Percentiles rank a stretch among this genome's conserved stretches.
Evolutionary conservation across 2,113 vertebrate genomes (phyloP).

Genomic region (Protobothrops mucrosquamatus): DNA sequence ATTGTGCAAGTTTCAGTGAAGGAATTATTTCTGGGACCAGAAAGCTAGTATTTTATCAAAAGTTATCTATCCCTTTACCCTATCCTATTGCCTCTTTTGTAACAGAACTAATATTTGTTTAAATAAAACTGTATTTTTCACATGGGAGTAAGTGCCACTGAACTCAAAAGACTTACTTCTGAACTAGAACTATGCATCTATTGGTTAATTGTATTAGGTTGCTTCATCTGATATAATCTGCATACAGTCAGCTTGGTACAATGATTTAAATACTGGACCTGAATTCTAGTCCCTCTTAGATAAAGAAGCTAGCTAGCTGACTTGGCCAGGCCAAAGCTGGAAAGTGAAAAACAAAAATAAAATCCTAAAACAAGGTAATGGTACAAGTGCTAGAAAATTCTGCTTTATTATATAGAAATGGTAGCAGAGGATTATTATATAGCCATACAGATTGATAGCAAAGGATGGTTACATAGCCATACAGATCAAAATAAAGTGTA

Average conservation of each 20-base stretch:
- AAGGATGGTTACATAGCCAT: too few relatives aligned
- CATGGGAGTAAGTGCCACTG: not conserved
- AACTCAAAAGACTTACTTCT: not conserved
- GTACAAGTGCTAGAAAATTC: not conserved
- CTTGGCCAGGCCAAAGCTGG: not conserved
- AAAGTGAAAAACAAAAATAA: not conserved
- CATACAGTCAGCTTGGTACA: not conserved
- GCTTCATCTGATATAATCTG: not conserved
- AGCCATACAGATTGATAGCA: too few relatives aligned
- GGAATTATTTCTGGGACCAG: not conserved
- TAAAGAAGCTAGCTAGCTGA: not conserved
- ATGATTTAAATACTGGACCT: not conserved
- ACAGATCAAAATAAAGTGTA: too few relatives aligned
- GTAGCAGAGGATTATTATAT: too few relatives aligned
- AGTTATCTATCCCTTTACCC: not conserved
- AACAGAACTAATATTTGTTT: not conserved
- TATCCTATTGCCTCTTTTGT: not conserved
- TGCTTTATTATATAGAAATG: too few relatives aligned
- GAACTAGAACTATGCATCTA: not conserved
- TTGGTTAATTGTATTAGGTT: too few relatives aligned
- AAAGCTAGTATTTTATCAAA: not conserved
- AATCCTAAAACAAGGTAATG: not conserved
- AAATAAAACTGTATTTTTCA: not conserved
- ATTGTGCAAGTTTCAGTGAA: not conserved
- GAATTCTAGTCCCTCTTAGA: not conserved